Conservation (phyloP, 1,140 invertebrate genomes). For the Arctopsyche grandis region DNA sequence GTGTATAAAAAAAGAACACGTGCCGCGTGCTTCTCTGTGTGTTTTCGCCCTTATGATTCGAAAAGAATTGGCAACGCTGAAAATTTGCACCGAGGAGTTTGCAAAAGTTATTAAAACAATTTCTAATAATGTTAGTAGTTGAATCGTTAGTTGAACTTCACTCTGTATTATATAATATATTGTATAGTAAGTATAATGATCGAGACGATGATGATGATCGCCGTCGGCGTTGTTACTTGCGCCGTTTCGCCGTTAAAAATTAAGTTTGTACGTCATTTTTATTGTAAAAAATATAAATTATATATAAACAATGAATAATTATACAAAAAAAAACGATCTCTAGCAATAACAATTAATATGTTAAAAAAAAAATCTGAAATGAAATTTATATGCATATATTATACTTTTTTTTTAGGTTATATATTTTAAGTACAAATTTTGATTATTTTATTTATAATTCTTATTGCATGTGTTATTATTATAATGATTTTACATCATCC, state of each 20-base stretch:
- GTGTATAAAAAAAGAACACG: too few relatives aligned
- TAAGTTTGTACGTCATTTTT: constrained; percentile 13
- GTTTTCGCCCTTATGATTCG: too few relatives aligned
- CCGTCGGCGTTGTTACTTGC: neutral
- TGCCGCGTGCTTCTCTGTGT: too few relatives aligned
- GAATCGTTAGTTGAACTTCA: too few relatives aligned
- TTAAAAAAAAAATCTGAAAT: constrained; percentile 18
- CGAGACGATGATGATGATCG: neutral
- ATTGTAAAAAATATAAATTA: neutral
- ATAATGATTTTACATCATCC: constrained; percentile 30
- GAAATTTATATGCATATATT: constrained; percentile 7
- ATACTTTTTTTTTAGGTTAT: constrained; percentile 29
- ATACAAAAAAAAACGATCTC: constrained; percentile 44
- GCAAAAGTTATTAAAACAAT: too few relatives aligned
- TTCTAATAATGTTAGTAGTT: too few relatives aligned
- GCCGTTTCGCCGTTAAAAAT: constrained; percentile 18
- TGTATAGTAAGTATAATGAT: neutral
- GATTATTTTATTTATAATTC: constrained; percentile 38
- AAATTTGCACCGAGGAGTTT: too few relatives aligned
- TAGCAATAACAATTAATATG: constrained; percentile 52
- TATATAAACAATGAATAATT: constrained; percentile 45
- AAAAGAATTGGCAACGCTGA: too few relatives aligned
- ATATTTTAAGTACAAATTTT: constrained; percentile 55
- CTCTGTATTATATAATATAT: neutral
- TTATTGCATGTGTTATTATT: neutral